Conservation (phyloP, 2,797 vertebrate species). For the Eulemur coronatus region DNA sequence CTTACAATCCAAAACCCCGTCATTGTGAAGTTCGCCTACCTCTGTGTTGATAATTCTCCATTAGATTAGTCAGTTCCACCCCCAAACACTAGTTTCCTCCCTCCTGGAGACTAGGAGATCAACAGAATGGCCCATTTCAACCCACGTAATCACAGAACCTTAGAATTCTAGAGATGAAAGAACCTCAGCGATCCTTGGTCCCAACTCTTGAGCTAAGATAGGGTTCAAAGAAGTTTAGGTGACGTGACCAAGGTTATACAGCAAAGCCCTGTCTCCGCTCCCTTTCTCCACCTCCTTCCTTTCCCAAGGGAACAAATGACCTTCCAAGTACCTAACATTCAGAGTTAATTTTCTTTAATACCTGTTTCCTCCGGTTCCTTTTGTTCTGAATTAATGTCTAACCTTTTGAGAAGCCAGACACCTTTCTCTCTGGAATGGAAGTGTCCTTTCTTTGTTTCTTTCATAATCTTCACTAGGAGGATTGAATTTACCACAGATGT, state of each 20-base stretch:
- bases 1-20: neutral
- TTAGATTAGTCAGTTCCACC: neutral
- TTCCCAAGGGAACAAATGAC: neutral
- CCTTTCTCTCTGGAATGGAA: neutral
- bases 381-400: constrained; percentile 18
- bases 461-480: neutral
- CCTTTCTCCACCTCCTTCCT: neutral
- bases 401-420: neutral
- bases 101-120: constrained; percentile 58
- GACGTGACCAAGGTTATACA: neutral
- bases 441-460: neutral
- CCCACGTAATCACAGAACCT: constrained; percentile 52
- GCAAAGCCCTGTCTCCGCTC: neutral
- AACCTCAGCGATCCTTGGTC: neutral
- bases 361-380: neutral
- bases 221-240: neutral
- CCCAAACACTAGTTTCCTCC: neutral
- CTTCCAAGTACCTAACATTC: neutral
- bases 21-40: constrained; percentile 33
- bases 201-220: neutral
- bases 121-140: constrained; percentile 53
- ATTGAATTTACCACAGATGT: neutral
- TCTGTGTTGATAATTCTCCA: constrained; percentile 23
- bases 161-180: constrained; percentile 60
- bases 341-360: neutral